Evolutionary conservation across 2,113 vertebrate species (phyloP).

Genomic region (Clarias macrocephalus): DNA sequence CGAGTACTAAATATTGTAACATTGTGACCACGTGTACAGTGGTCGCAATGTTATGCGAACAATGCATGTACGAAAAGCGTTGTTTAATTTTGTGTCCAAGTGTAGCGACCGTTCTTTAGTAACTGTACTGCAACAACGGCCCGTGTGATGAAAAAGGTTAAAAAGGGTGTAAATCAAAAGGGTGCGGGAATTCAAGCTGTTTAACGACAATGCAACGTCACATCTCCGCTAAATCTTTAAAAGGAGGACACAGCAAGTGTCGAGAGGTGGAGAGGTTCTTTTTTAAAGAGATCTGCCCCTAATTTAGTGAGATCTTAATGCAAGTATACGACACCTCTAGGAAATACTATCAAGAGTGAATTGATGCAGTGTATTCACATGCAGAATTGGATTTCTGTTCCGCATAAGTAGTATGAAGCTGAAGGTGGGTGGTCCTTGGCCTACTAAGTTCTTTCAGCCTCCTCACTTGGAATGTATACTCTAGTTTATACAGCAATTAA

Average conservation of each 20-base stretch:
- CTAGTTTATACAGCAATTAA: not conserved
- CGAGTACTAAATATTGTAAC: too few relatives aligned
- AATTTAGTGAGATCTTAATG: not conserved
- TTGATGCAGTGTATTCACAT: not conserved
- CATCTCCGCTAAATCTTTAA: too few relatives aligned
- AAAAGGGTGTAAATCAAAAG: too few relatives aligned
- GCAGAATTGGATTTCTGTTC: not conserved
- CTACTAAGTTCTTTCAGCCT: not conserved
- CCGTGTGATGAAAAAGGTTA: too few relatives aligned
- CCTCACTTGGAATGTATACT: not conserved
- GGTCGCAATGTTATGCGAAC: too few relatives aligned
- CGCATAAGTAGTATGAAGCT: not conserved
- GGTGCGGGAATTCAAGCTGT: too few relatives aligned
- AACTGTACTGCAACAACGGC: too few relatives aligned
- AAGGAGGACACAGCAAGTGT: not conserved
- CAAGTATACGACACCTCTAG: not conserved
- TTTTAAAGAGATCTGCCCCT: not conserved
- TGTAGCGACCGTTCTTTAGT: too few relatives aligned
- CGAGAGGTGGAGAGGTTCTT: not conserved
- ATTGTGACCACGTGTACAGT: too few relatives aligned
- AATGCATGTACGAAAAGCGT: too few relatives aligned
- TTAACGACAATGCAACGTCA: too few relatives aligned
- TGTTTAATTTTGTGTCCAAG: too few relatives aligned
- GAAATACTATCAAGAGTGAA: not conserved
- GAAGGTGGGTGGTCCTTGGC: not conserved